These are phyloP conservation scores for Lanistes nyassanus DNA, from an alignment of 1,140 invertebrate species.

Conservation along the genomic window DNA sequence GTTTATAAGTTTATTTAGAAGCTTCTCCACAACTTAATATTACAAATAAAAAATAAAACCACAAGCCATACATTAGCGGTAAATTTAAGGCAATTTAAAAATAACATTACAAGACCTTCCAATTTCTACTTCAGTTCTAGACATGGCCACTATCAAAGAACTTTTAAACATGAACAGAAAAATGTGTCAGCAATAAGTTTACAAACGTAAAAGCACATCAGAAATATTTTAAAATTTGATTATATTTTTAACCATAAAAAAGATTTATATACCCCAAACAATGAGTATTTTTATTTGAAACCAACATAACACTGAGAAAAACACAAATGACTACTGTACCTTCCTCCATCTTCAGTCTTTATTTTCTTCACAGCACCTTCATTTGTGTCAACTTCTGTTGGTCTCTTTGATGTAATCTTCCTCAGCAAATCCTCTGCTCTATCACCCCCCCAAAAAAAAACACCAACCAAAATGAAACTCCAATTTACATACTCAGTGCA, in stretches of 20 bases:
- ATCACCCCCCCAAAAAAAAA: too few species aligned
- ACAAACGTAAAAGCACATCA: not conserved
- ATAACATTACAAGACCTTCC: too few species aligned
- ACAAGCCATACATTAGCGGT: too few species aligned
- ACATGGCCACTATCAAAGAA: too few species aligned
- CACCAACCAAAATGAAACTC: too few species aligned
- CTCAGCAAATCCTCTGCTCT: conserved; percentile 53
- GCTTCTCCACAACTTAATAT: too few species aligned
- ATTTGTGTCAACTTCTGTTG: conserved; percentile 35
- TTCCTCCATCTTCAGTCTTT: conserved; percentile 47
- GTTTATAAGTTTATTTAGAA: too few species aligned
- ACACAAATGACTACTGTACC: conserved; percentile 25
- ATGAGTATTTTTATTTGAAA: not conserved
- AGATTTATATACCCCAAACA: not conserved
- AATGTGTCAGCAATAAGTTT: not conserved
- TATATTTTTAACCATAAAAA: not conserved
- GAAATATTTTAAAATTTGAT: not conserved
- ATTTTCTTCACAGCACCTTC: conserved; percentile 43
- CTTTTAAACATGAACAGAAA: too few species aligned
- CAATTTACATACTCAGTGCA: too few species aligned
- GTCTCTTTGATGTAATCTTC: conserved; percentile 47
- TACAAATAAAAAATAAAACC: too few species aligned
- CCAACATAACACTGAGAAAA: not conserved
- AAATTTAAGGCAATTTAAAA: too few species aligned
- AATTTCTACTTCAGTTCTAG: too few species aligned